A percentile compares a stretch with the other conserved stretches of the same genome.
Evolutionary conservation across 2,888 invertebrate genomes (phyloP).

Genomic region (Trichogramma evanescens): DNA sequence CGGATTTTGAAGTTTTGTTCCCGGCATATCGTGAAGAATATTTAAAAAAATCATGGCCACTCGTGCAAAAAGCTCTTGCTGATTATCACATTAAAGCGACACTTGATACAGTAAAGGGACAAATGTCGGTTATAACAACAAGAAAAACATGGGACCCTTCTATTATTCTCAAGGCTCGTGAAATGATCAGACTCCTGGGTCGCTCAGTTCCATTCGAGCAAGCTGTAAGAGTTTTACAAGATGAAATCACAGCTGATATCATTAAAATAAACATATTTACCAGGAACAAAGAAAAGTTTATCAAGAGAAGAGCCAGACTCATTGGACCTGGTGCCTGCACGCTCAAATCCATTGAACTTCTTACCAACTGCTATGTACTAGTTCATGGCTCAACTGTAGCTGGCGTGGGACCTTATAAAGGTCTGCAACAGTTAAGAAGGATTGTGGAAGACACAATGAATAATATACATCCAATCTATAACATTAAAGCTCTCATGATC

Average conservation of each 20-base stretch:
- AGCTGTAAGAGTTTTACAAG: conserved; percentile 77
- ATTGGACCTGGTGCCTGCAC: conserved; percentile 99
- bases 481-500: conserved; percentile 95
- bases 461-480: conserved; percentile 97
- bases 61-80: conserved; percentile 77
- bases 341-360: conserved; percentile 88
- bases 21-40: conserved; percentile 97
- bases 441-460: conserved; percentile 97
- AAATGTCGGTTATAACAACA: conserved; percentile 93
- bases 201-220: conserved; percentile 96
- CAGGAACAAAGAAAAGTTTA: conserved; percentile 85
- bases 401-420: conserved; percentile 91
- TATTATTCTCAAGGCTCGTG: conserved; percentile 91
- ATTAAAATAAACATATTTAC: conserved; percentile 92
- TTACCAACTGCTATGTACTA: conserved; percentile 93
- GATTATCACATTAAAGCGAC: conserved; percentile 79
- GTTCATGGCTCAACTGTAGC: conserved; percentile 97
- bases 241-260: conserved; percentile 89
- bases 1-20: conserved; percentile 92
- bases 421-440: conserved; percentile 68
- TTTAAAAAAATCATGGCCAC: conserved; percentile 88
- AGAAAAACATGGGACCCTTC: conserved; percentile 98
- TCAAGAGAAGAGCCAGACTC: conserved; percentile 86
- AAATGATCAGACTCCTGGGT: conserved; percentile 89
- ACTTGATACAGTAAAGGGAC: conserved; percentile 82